Evolutionary conservation across 2,113 vertebrate genomes (phyloP).

Genomic region (Myiopsitta monachus): DNA sequence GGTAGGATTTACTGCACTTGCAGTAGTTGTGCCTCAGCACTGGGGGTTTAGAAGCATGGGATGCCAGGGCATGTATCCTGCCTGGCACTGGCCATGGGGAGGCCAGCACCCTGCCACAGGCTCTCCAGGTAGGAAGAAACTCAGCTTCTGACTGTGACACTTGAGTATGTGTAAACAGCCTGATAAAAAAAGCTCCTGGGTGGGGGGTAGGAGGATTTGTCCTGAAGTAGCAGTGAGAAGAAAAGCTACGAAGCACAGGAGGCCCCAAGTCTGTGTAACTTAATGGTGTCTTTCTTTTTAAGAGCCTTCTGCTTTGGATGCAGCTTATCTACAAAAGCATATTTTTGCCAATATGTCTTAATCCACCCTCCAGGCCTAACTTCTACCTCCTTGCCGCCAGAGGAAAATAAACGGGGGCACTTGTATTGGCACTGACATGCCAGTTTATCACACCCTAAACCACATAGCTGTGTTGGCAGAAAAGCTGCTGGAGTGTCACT

Average conservation of each 20-base stretch:
- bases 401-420: background rate
- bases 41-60: accelerated
- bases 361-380: background rate
- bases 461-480: background rate
- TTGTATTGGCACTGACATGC: background rate
- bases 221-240: background rate
- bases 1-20: background rate
- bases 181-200: background rate
- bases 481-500: background rate
- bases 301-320: background rate
- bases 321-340: constrained; percentile 35
- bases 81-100: background rate
- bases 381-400: background rate
- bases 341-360: constrained; percentile 6
- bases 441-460: background rate
- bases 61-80: background rate
- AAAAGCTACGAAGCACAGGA: background rate
- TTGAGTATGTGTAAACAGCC: background rate
- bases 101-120: background rate
- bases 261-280: background rate
- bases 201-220: background rate
- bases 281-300: background rate
- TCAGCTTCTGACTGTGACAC: accelerated
- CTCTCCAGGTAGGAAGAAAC: background rate
- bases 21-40: background rate